These are phyloP conservation scores for Sinosuthora webbiana DNA, from an alignment of 2,113 vertebrate species.

Conservation along the genomic window DNA sequence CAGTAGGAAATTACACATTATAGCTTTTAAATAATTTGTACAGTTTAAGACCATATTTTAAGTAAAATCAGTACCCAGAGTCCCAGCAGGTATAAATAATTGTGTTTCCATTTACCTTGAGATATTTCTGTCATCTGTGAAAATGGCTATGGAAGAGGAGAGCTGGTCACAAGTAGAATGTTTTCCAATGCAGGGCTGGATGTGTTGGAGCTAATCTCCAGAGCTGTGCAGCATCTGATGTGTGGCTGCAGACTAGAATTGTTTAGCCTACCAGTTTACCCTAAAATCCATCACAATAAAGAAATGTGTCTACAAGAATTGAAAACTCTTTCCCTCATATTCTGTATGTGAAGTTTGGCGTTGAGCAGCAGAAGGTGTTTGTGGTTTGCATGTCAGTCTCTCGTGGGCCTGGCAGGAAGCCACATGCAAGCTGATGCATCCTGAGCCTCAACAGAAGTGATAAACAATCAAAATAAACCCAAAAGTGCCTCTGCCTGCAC, in stretches of 20 bases:
- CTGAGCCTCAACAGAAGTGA: neutral
- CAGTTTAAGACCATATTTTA: neutral
- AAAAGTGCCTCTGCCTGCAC: neutral
- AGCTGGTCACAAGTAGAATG: neutral
- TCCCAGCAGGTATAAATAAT: neutral
- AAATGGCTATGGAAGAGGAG: neutral
- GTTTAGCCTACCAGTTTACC: neutral
- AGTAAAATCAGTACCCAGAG: neutral
- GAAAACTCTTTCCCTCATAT: neutral
- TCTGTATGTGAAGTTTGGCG: neutral
- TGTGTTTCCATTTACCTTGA: neutral
- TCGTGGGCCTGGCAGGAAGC: slow-evolving; percentile 8
- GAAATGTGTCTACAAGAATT: neutral
- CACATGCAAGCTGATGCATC: neutral
- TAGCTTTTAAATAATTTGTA: neutral
- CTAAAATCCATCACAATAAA: neutral
- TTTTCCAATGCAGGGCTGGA: neutral
- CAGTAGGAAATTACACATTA: neutral
- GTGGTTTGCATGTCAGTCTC: slow-evolving; percentile 23
- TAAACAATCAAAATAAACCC: neutral
- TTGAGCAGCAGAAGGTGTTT: slow-evolving; percentile 32
- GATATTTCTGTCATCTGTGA: neutral
- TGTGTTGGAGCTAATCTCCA: neutral
- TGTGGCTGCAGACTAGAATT: neutral
- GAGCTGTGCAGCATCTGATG: neutral